Evolutionary conservation across 2,113 vertebrate genomes (phyloP), one percentile per base, ranked within the genome.

Genomic region (Neomonachus schauinslandi): DNA sequence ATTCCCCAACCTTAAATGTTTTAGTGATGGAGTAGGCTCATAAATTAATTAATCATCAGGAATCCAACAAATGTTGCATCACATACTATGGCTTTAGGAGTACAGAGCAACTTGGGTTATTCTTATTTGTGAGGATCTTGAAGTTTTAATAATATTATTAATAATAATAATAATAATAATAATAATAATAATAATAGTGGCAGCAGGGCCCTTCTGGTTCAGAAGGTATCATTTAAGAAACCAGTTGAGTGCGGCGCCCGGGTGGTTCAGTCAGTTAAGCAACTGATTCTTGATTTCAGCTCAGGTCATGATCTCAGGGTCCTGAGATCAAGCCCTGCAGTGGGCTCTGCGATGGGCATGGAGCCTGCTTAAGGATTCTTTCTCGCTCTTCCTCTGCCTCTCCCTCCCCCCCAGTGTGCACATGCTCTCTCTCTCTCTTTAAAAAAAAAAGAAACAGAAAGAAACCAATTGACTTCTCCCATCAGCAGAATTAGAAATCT

Each of bases 1-100:
- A 93, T 51, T 6, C 0, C 82, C 42, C 96, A 85, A 92, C 81
- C 76, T 98, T 94, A 97, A 95, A 96, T 57, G 46, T 46, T 63
- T 92, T 65, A 5, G 16, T 72, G 24, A 63, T 76, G 9, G 22
- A 94, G 28, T 5, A 80, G 22, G 5, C 5, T 92, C 22, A 71
- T 39, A 53, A 90, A 85, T 69, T n/a, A 90, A 85, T 69, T 33
- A 77, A 49, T 77, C 22, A 94, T 31, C 2, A 88, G 19, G 24
- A 46, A 80, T 76, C n/a, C 53, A 91, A 46, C 51, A 46, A 88
- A 36, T 77, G 14, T 49, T 65, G 31, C 6, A 59, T 57, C 69
- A 76, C 18, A 88, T 7, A 69, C 3, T 2, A n/a, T 24, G 14
- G 1, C 19, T 87, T 51, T 59, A n/a, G 80, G 24, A 79, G 4